Base-by-base conservation (phyloP, 2,797 vertebrate species). In the Malacoraja senta region DNA sequence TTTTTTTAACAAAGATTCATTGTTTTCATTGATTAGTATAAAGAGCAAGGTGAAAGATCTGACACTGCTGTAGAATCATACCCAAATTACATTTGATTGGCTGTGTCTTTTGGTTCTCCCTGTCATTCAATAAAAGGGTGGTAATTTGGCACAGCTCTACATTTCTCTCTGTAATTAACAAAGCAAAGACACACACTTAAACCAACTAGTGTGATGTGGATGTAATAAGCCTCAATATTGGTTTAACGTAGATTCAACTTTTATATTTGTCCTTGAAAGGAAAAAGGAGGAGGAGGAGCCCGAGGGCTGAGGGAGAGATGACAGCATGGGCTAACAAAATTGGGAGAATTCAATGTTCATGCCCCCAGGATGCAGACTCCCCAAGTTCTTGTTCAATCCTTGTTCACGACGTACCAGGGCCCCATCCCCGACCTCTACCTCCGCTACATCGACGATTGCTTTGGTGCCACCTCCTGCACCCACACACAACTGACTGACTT, bases 251-350 rank as follows among this genome's bases (percentile, higher is more conserved):
- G 26, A 77, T 32, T 21, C 10, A 77, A 10, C 26, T n/a, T 29
- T n/a, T n/a, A 77, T 77, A 77, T n/a, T 77, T 77, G 76, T 21
- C 76, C 76, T 77, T 77, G n/a, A n/a, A n/a, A n/a, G n/a, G n/a
- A n/a, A n/a, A n/a, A n/a, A n/a, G n/a, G n/a, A n/a, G n/a, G n/a
- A n/a, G n/a, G n/a, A n/a, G n/a, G n/a, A n/a, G n/a, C n/a, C n/a
- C n/a, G n/a, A n/a, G n/a, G n/a, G n/a, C n/a, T n/a, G n/a, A n/a
- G n/a, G n/a, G n/a, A n/a, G n/a, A n/a, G n/a, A n/a, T n/a, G n/a
- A n/a, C n/a, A n/a, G n/a, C n/a, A n/a, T n/a, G n/a, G n/a, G n/a
- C n/a, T n/a, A n/a, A n/a, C n/a, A n/a, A n/a, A n/a, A n/a, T n/a
- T n/a, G n/a, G n/a, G n/a, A n/a, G n/a, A n/a, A n/a, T n/a, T n/a